Evolutionary conservation across 1,140 invertebrate species (phyloP).

Genomic region (Ctenoplectra terminalis): DNA sequence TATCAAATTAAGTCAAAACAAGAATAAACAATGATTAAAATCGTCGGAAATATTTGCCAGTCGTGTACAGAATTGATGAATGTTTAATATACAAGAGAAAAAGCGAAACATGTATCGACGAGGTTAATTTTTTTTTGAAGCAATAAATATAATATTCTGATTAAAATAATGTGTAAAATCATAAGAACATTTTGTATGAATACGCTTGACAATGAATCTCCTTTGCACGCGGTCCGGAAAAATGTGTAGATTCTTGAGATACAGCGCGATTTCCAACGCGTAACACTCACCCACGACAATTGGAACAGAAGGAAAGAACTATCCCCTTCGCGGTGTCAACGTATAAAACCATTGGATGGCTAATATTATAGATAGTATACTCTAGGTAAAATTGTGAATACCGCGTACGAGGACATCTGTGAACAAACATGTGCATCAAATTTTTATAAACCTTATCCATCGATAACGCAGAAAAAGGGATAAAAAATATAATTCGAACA

Average conservation of each 20-base stretch:
- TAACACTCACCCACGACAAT: constrained; percentile 46
- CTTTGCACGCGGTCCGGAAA: not conserved
- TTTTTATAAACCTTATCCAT: not conserved
- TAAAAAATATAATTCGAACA: not conserved
- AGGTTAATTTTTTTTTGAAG: constrained; percentile 37
- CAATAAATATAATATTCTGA: not conserved
- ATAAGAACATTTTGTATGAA: not conserved
- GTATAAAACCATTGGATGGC: not conserved
- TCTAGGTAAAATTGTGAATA: not conserved
- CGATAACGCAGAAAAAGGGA: not conserved
- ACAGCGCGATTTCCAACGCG: constrained; percentile 31
- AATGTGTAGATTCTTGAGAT: constrained; percentile 46
- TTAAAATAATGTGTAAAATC: constrained; percentile 28
- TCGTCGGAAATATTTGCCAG: too few species aligned
- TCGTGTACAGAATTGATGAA: not conserved
- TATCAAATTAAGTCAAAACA: not conserved
- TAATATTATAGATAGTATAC: not conserved
- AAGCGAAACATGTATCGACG: not conserved
- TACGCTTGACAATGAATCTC: not conserved
- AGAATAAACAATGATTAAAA: not conserved
- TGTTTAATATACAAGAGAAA: too few species aligned
- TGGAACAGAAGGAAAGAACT: constrained; percentile 46
- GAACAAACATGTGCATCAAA: not conserved
- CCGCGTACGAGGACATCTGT: constrained; percentile 5
- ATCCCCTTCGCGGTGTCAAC: not conserved